Evolutionary conservation across 2,797 vertebrate genomes (phyloP).

Genomic region (Choloepus didactylus): DNA sequence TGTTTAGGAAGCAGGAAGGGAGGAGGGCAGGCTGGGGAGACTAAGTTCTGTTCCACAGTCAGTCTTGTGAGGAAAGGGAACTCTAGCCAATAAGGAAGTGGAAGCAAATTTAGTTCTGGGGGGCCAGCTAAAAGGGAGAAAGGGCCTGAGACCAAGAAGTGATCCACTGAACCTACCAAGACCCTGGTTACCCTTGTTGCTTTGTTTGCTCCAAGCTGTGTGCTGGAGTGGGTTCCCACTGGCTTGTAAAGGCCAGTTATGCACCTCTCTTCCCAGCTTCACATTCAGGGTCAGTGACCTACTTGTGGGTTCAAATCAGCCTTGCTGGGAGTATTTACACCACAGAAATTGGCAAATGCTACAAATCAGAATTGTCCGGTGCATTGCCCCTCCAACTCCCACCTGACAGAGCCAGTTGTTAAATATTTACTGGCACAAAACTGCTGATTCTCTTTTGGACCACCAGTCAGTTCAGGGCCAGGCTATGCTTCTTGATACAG

Average conservation of each 20-base stretch:
- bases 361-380: not conserved
- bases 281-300: not conserved
- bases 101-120: not conserved
- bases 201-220: not conserved
- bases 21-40: not conserved
- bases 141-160: not conserved
- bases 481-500: not conserved
- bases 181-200: not conserved
- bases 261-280: not conserved
- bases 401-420: not conserved
- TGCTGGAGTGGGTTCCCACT: not conserved
- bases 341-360: not conserved
- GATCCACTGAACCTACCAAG: not conserved
- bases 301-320: not conserved
- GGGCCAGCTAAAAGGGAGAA: not conserved
- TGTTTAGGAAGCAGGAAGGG: not conserved
- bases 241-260: not conserved
- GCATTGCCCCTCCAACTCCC: too few species aligned
- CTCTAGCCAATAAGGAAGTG: not conserved
- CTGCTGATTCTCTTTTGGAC: not conserved
- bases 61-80: not conserved
- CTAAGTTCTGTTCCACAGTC: not conserved
- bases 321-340: not conserved
- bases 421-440: too few species aligned
- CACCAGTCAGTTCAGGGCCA: not conserved